Evolutionary conservation across 1,140 invertebrate species (phyloP), one percentile per base, ranked within the genome.

Genomic region (Drosophila sulfurigaster): DNA sequence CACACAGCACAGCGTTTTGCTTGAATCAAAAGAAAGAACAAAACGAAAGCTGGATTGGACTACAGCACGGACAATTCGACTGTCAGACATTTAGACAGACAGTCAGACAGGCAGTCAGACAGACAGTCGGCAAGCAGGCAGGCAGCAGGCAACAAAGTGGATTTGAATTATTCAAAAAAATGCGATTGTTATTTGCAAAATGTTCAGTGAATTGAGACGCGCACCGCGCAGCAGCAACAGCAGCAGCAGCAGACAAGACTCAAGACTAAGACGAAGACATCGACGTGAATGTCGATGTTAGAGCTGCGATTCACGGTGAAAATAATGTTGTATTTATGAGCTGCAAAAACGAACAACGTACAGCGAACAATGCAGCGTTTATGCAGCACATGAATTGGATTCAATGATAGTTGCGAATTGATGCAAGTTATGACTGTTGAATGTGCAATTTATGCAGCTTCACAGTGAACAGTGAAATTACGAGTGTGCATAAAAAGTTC

Each of bases 111-210:
- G 1, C 10, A 32, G 13, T n/a, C 49, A 32, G 66, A 28, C 11
- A 45, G 43, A 41, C 41, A 57, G 60, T 75, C 85, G 13, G 32
- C 51, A 32, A 58, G 5, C n/a, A 15, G 20, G 16, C 5, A 38
- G 35, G 28, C 28, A 52, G 48, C 43, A 56, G 60, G 81, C 85
- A 79, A 85, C 85, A 88, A 88, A 88, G 85, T 88, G 85, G 85
- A 88, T 88, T 88, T 88, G 78, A 88, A 88, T 88, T 88, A 88
- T 88, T 88, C 86, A 88, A 88, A 88, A 88, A 88, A 88, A 88
- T 88, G 85, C 85, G 81, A 88, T 88, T 88, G 85, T 88, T 88
- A 88, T 88, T 88, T 88, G 85, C 85, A 88, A 89, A 89, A 89
- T 88, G 85, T 88, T 78, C 85, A 88, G 70, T 83, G 85, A 88